Percentiles rank a stretch among this genome's conserved stretches.
Conservation (phyloP, 2,888 invertebrate genomes). For the Phanerotoma sp. region DNA sequence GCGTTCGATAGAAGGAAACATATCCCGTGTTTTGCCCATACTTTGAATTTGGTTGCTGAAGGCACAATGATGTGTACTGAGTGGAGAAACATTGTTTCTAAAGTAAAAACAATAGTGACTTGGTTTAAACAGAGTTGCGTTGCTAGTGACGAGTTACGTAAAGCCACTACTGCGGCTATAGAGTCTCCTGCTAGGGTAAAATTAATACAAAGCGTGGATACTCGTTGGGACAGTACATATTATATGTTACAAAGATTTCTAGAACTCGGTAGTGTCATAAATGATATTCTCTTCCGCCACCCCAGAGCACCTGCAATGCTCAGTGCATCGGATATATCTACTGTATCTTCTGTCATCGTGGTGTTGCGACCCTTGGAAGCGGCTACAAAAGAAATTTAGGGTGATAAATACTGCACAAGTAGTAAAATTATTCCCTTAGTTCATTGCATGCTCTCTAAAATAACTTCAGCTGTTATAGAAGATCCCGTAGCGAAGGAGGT, state of each 20-base stretch:
- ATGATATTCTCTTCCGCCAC: slow-evolving; percentile 40
- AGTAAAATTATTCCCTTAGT: slow-evolving; percentile 40
- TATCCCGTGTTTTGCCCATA: slow-evolving; percentile 34
- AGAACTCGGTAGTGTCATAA: slow-evolving; percentile 34
- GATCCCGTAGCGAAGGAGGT: slow-evolving; percentile 16
- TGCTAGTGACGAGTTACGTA: background rate
- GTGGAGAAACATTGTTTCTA: no score
- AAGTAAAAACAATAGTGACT: background rate
- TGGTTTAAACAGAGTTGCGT: background rate
- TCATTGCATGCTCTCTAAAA: slow-evolving; percentile 29
- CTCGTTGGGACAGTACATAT: background rate
- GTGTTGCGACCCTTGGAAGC: slow-evolving; percentile 43
- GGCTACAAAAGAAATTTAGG: slow-evolving; percentile 46
- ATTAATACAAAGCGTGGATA: background rate
- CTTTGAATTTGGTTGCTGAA: slow-evolving; percentile 23
- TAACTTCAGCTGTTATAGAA: slow-evolving; percentile 8
- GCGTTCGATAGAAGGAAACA: slow-evolving; percentile 27
- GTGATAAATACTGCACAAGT: slow-evolving; percentile 43
- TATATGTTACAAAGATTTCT: background rate
- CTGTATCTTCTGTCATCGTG: slow-evolving; percentile 36
- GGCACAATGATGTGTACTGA: slow-evolving; percentile 8
- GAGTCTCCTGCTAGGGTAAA: no score
- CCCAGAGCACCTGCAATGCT: slow-evolving; percentile 44
- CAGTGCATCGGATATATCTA: slow-evolving; percentile 37
- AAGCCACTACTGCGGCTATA: background rate